These are phyloP conservation scores for Probaryconus sp. DNA, from an alignment of 1,140 invertebrate genomes.

Conservation along the genomic window DNA sequence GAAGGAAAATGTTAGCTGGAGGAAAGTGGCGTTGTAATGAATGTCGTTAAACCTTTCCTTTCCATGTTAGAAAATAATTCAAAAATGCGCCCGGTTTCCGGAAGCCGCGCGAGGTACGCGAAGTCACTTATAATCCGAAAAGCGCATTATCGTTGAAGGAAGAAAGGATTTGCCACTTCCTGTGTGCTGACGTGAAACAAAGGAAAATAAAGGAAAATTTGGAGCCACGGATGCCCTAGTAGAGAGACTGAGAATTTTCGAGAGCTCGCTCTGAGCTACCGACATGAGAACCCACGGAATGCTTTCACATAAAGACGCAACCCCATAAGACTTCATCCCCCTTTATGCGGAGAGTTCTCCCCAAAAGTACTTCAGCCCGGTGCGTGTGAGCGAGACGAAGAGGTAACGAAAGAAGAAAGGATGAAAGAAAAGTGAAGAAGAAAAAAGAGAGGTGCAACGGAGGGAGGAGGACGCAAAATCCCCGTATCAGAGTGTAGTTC, in stretches of 20 bases:
- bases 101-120: conserved; percentile 54
- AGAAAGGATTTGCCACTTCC: conserved; percentile 62
- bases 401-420: conserved; percentile 28
- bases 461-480: conserved; percentile 41
- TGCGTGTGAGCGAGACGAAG: conserved; percentile 23
- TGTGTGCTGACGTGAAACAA: conserved; percentile 62
- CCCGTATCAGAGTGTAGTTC: conserved; percentile 66
- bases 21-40: conserved; percentile 34
- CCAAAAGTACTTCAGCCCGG: conserved; percentile 60
- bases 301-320: conserved; percentile 71
- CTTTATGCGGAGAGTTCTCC: conserved; percentile 67
- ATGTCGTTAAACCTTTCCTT: conserved; percentile 18
- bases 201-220: conserved; percentile 64
- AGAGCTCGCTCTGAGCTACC: conserved; percentile 70
- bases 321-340: conserved; percentile 74
- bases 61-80: conserved; percentile 54
- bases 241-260: conserved; percentile 62
- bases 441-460: conserved; percentile 21
- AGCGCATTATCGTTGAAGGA: conserved; percentile 62
- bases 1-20: too few species aligned
- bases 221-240: conserved; percentile 55
- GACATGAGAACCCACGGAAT: conserved; percentile 73
- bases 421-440: conserved; percentile 32
- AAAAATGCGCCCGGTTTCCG: conserved; percentile 51
- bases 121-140: conserved; percentile 65